These are phyloP conservation scores for Anoura caudifer DNA, from an alignment of 2,113 vertebrate species.

Conservation along the genomic window DNA sequence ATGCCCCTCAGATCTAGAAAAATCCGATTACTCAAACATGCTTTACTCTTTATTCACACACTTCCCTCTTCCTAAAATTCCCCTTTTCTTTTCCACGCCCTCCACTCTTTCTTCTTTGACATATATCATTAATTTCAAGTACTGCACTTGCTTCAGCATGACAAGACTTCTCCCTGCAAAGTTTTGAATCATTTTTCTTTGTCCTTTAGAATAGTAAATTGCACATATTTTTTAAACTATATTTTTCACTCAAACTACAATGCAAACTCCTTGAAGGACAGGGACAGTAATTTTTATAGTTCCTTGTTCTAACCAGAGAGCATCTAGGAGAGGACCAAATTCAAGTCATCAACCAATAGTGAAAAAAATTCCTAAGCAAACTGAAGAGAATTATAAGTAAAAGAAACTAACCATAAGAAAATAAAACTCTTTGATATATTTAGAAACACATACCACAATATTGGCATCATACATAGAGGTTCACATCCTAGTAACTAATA, in stretches of 20 bases:
- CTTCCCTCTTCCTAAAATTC: not conserved
- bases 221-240: not conserved
- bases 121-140: not conserved
- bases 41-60: not conserved
- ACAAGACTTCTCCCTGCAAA: not conserved
- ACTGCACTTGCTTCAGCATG: not conserved
- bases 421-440: not conserved
- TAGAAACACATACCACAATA: not conserved
- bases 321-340: not conserved
- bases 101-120: not conserved
- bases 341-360: not conserved
- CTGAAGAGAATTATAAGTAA: not conserved
- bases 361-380: not conserved
- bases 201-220: not conserved
- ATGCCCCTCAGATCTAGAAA: constrained; percentile 40
- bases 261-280: not conserved
- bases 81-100: not conserved
- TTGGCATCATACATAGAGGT: not conserved
- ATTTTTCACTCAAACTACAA: not conserved
- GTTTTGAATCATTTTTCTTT: not conserved
- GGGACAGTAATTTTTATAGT: not conserved
- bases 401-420: constrained; percentile 1
- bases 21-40: not conserved
- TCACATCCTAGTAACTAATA: not conserved
- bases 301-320: not conserved